A percentile compares a stretch with the other conserved stretches of the same genome.
Evolutionary conservation across 2,113 vertebrate species (phyloP).

Genomic region (Siniperca knerii): DNA sequence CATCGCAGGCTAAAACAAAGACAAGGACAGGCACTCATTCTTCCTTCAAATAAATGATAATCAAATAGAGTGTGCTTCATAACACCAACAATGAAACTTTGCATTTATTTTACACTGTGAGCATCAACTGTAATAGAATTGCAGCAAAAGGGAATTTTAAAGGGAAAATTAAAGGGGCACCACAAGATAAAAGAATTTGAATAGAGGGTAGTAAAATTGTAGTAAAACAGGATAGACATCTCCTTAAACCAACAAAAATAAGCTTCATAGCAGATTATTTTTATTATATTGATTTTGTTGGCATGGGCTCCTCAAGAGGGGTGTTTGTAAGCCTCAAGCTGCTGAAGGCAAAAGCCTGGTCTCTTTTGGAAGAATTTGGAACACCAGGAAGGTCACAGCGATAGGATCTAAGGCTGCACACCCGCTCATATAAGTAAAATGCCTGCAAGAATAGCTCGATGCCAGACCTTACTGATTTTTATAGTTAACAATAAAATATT

Average conservation of each 20-base stretch:
- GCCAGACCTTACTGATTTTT: neutral
- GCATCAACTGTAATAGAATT: neutral
- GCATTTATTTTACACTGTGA: neutral
- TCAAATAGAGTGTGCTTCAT: neutral
- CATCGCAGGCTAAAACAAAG: conserved; percentile 10
- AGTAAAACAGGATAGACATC: neutral
- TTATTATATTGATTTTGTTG: neutral
- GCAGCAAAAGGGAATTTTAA: neutral
- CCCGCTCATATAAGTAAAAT: neutral
- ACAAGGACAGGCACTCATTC: neutral
- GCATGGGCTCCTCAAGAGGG: neutral
- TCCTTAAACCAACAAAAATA: neutral
- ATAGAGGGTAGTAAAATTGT: neutral
- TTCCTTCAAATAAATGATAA: neutral
- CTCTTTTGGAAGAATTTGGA: conserved; percentile 13
- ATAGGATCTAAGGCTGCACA: conserved; percentile 7
- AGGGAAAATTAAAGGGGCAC: conserved; percentile 4
- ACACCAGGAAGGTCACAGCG: conserved; percentile 17
- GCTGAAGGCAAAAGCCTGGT: neutral
- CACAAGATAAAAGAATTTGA: neutral
- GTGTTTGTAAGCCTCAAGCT: neutral
- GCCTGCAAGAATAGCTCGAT: neutral
- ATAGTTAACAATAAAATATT: neutral
- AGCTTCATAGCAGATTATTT: neutral
- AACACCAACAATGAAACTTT: neutral